Evolutionary conservation across 2,888 invertebrate genomes (phyloP), one percentile per base, ranked within the genome.

Genomic region (Homarus gammarus): DNA sequence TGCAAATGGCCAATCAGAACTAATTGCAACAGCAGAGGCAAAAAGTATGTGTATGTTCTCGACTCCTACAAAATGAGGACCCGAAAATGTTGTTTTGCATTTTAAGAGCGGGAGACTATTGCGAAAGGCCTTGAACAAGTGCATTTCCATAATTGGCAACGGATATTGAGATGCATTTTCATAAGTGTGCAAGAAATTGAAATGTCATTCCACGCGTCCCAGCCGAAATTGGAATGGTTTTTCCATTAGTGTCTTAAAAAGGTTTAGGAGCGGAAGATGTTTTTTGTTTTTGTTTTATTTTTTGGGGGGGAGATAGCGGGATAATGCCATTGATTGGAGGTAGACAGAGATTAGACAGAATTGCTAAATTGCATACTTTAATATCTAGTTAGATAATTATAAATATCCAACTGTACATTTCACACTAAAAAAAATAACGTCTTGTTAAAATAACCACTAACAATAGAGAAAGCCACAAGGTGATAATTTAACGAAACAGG

Each of bases 11-110:
- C 22, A 64, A 64, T 64, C 64, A 64, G 22, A 27, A 27, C 64
- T 64, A 64, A 64, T 64, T 64, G n/a, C 64, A 64, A 64, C 64
- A 64, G 56, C 56, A 56, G n/a, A n/a, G n/a, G 56, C 56, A 56
- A 18, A 18, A 18, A 56, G 44, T 12, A 49, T 49, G 6, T n/a
- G n/a, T n/a, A n/a, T 44, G 3, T 12, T 22, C 56, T 56, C 18
- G 56, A 12, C 56, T 22, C 56, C 18, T 56, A 1, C 22, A 56
- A 56, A 18, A 56, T 56, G 3, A 56, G 56, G 56, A 12, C 56
- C 22, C 18, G 56, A 2, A 22, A 56, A 22, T 12, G 56, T 56
- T 22, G 18, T 27, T n/a, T 64, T n/a, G 64, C 64, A 27, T 64
- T 64, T n/a, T 27, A 64, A 64, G 64, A 64, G 27, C 64, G 27